phyloP scores from a whole-genome alignment of 2,888 invertebrate genomes.

The Patella pellucida region DNA sequence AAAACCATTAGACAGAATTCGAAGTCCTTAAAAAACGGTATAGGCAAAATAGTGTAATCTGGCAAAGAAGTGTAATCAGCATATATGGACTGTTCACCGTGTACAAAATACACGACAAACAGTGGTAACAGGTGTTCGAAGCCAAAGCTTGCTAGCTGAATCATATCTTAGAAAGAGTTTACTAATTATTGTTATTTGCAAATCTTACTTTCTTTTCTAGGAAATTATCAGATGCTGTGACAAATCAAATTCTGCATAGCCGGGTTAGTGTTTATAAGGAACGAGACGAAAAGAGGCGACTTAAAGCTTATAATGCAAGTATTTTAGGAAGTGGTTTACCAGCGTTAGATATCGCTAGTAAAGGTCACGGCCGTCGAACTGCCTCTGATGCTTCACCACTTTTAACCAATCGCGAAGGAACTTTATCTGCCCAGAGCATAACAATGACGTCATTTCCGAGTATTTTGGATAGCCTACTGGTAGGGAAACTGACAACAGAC shows the following conservation, averaged over 20 bases:
- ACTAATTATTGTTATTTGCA: no score
- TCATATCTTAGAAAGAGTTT: no score
- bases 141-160: no score
- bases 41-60: no score
- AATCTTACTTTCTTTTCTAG: constrained; percentile 21
- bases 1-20: no score
- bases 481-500: neutral
- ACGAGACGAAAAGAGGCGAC: constrained; percentile 37
- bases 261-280: constrained; percentile 43
- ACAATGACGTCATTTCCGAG: constrained; percentile 1
- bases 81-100: no score
- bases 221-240: constrained; percentile 36
- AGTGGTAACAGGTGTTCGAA: no score
- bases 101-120: no score
- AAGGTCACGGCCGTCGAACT: neutral
- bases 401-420: neutral
- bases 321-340: constrained; percentile 38
- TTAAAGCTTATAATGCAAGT: constrained; percentile 41
- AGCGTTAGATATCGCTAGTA: neutral
- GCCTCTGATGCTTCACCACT: neutral
- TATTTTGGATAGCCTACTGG: neutral
- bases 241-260: constrained; percentile 36
- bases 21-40: no score
- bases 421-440: neutral
- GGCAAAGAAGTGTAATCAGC: no score